Base-by-base conservation (phyloP, 2,797 vertebrate genomes). In the Poecilia gillii region DNA sequence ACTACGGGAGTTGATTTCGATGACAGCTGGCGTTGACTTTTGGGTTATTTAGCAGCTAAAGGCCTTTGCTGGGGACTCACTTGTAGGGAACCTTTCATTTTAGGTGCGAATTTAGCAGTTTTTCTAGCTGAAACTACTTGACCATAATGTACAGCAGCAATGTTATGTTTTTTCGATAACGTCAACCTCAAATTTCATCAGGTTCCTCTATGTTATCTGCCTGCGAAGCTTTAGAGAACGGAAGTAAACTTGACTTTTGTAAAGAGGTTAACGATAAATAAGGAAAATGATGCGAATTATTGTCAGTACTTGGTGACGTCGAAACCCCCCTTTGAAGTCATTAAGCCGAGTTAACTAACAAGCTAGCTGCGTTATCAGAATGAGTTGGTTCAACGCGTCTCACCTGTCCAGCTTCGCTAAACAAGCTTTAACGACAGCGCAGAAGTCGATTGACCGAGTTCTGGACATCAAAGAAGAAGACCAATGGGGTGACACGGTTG, bases 331-430 rank as follows among this genome's bases (percentile, higher is more conserved):
- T 33, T 68, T 16, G 59, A 33, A 68, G 45, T 51, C 45, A 39
- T 75, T 79, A 33, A 1, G 75, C 70, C 68, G n/a, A 77, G 25
- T 70, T 72, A 70, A 75, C 81, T 80, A 64, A 18, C 31, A 1
- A 79, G 62, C 76, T 89, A 77, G 78, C 77, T 16, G 25, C 14
- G 43, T 25, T 23, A 59, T 41, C 75, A 78, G 78, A 8, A 99
- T 99, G 98, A 99, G 98, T 90, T 99, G 98, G 98, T 99, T 99
- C 90, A 99, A 99, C 93, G 94, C 98, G 31, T 97, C 98, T 45
- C 98, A 99, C 78, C 93, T 99, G 75, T 99, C 98, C 77, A 99
- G 94, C 90, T 99, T 99, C 85, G 98, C 98, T 75, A 99, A 99
- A 92, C 99, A 99, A 96, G 99, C 99, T 81, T 94, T 99, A 89